Conservation (phyloP, 2,797 vertebrate species). For the Cyprinodon diabolis region DNA sequence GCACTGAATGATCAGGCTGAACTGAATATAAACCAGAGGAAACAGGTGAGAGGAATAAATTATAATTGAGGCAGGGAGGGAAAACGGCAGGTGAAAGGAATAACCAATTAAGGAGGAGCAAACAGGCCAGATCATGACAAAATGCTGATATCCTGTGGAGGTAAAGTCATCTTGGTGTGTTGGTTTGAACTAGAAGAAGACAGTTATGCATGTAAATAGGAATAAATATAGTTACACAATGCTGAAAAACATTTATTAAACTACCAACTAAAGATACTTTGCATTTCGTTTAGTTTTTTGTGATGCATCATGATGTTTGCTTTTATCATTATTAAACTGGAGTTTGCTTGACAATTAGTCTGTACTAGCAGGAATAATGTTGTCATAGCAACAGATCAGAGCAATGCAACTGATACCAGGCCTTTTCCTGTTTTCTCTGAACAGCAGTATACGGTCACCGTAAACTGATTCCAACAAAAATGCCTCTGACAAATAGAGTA, state of each 20-base stretch:
- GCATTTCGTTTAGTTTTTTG: conserved; percentile 3
- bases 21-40: too few relatives aligned
- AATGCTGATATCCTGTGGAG: too few relatives aligned
- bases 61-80: too few relatives aligned
- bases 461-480: conserved; percentile 39
- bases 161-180: too few relatives aligned
- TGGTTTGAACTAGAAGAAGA: too few relatives aligned
- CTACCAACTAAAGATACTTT: not conserved
- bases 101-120: too few relatives aligned
- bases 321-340: conserved; percentile 1
- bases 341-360: not conserved
- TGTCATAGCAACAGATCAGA: conserved; percentile 21
- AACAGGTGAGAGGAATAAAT: too few relatives aligned
- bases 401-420: not conserved
- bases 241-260: not conserved
- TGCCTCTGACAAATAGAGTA: conserved; percentile 19
- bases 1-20: too few relatives aligned
- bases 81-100: too few relatives aligned
- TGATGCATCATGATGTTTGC: not conserved
- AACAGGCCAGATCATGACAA: too few relatives aligned
- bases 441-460: conserved; percentile 30
- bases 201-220: too few relatives aligned
- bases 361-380: conserved; percentile 3
- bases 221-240: too few relatives aligned
- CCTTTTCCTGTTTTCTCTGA: conserved; percentile 22